Base-by-base conservation (phyloP, 2,113 vertebrate species). In the Trichomycterus rosablanca region DNA sequence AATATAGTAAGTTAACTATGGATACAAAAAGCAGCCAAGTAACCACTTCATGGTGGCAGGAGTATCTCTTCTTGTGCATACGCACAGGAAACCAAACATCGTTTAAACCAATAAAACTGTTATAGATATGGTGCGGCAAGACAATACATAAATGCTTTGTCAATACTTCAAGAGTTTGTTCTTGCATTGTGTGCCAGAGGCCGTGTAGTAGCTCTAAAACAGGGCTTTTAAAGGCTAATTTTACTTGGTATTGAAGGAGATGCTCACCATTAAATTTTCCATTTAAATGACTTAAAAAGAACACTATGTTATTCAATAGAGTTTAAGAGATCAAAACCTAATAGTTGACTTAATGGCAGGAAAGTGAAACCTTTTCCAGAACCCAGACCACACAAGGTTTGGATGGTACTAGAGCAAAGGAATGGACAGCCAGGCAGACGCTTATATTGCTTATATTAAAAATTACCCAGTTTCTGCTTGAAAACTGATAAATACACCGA, bases 331-430 rank as follows among this genome's bases (percentile, higher is more conserved):
- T n/a, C n/a, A n/a, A n/a, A n/a, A n/a, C n/a, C n/a, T n/a, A n/a
- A n/a, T n/a, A 37, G 24, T 46, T 35, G 9, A 12, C 9, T 12
- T 11, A 12, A 12, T 14, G 10, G 15, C 8, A 62, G 37, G 15
- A 46, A 51, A 26, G 26, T 50, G 28, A 58, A 24, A 30, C 15
- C 15, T 37, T 49, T 37, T 42, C 15, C 23, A 44, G n/a, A 16
- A 64, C 10, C 12, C 9, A 46, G 69, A 68, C 73, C 69, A 63
- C 66, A 72, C 54, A 52, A 45, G 11, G 28, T 4, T 10, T 34
- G 16, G 8, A 28, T 22, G 9, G 12, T 43, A 3, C 14, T n/a
- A 9, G 7, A 32, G 9, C 35, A 43, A 12, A 26, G 4, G 5
- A 53, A 35, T 35, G 50, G 30, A 12, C 34, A 4, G 34, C n/a